Percentiles rank a stretch among this genome's conserved stretches.
Conservation (phyloP, 2,113 vertebrate genomes). For the Leptocoma aspasia region DNA sequence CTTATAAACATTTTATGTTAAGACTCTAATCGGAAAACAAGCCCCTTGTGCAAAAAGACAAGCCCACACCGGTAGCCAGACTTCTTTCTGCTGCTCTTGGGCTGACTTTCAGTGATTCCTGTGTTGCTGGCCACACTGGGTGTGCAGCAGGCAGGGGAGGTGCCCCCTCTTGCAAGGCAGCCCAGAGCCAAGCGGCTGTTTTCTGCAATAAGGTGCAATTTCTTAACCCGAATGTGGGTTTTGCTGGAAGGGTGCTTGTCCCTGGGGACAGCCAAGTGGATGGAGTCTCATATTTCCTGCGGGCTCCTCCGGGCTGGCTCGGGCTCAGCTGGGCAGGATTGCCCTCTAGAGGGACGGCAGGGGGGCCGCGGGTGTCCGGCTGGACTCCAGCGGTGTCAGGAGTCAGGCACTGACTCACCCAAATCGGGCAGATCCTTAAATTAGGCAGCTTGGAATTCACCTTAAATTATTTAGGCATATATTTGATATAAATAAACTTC, state of each 20-base stretch:
- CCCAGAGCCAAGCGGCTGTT: background rate
- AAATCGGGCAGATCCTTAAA: background rate
- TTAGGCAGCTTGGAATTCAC: background rate
- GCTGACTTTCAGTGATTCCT: background rate
- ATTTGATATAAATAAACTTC: constrained; percentile 16
- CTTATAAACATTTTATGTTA: accelerated
- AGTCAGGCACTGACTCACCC: background rate
- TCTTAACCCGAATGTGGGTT: background rate
- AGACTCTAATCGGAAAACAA: background rate
- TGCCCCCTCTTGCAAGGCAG: background rate
- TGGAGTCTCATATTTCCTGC: background rate
- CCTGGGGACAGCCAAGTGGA: background rate
- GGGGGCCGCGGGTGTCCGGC: background rate
- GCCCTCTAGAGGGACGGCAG: background rate
- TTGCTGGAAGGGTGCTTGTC: background rate
- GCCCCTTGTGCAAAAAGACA: background rate
- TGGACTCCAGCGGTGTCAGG: accelerated
- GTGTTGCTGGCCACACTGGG: accelerated
- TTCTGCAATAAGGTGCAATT: background rate
- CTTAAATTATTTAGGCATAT: background rate
- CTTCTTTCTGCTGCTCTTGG: background rate
- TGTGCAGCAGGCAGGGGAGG: background rate
- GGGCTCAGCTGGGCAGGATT: background rate
- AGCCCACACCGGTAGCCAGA: background rate
- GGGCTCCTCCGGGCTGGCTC: accelerated